Conservation (phyloP, 2,888 invertebrate genomes). For the Chaetogeoica ovagalla region DNA sequence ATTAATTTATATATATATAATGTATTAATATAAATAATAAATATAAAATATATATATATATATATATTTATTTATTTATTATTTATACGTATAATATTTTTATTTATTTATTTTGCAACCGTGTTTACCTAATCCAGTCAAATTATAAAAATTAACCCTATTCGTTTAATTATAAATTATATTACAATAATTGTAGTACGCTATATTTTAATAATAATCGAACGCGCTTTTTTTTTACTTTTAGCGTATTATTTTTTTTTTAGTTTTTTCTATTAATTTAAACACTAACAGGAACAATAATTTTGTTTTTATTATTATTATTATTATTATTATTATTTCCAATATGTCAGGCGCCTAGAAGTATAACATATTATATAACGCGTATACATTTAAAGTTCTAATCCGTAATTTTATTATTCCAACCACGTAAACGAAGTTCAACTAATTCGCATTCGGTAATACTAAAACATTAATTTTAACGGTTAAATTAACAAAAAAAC, state of each 20-base stretch:
- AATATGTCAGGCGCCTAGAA: constrained; percentile 1
- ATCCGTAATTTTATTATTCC: neutral
- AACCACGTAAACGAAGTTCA: constrained; percentile 17
- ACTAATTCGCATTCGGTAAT: constrained; percentile 16
- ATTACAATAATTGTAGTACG: constrained; percentile 31
- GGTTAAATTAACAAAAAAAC: too few relatives aligned
- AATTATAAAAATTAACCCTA: constrained; percentile 48
- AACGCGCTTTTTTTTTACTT: constrained; percentile 18
- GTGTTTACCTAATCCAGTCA: constrained; percentile 50
- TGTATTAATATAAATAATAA: neutral
- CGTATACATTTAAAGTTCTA: neutral
- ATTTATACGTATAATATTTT: constrained; percentile 8
- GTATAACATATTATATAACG: neutral
- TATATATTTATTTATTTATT: constrained; percentile 14
- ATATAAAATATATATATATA: constrained; percentile 3
- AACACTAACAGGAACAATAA: constrained; percentile 51
- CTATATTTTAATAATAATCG: constrained; percentile 24
- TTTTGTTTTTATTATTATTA: neutral
- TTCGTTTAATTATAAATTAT: constrained; percentile 19
- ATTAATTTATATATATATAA: too few relatives aligned
- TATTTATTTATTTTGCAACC: constrained; percentile 37
- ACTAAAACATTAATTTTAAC: constrained; percentile 11
- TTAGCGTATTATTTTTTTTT: neutral
- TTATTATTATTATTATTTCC: constrained; percentile 10
- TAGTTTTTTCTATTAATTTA: constrained; percentile 25